Base-by-base conservation (phyloP, 2,113 vertebrate species). In the Paradisaea rubra region DNA sequence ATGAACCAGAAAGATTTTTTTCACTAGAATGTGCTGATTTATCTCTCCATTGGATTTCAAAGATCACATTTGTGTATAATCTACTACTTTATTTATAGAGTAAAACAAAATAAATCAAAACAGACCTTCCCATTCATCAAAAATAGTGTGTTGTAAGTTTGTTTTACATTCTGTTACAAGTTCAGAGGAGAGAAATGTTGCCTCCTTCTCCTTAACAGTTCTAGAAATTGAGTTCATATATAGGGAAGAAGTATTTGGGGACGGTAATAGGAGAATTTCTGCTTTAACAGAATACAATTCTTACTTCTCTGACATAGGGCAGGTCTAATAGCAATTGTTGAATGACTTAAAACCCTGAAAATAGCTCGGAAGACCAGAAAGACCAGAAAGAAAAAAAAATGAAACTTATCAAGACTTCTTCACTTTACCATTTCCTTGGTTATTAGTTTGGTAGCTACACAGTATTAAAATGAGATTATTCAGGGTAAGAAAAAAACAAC, bases 1-100 rank as follows among this genome's bases (percentile, higher is more conserved):
- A 92, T 92, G 44, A 94, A 91, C 59, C 70, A 70, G 70, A 81
- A 92, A 49, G 6, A 28, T 33, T 45, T 86, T 93, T 90, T 91
- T 42, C 39, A 79, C 15, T 85, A 50, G 19, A 95, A 80, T 52
- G 9, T 81, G 28, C 50, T 70, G 61, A 69, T 85, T 84, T 81
- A 57, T 88, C 66, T 79, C 89, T 68, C 70, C 50, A 66, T 35
- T 82, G 44, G 45, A 79, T 92, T 93, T 70, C 27, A 80, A 69
- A 45, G 59, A 89, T 59, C 57, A 50, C 13, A n/a, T 50, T n/a
- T 64, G 10, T 61, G 25, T 64, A 82, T 39, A 41, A 80, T 50
- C n/a, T 68, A 30, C 25, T 64, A 18, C 39, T 69, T 81, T 81
- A 68, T 33, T 31, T 65, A 24, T 35, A 79, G 6, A 82, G 5